Evolutionary conservation across 2,888 invertebrate species (phyloP).

Genomic region (Ypsolopha scabrella): DNA sequence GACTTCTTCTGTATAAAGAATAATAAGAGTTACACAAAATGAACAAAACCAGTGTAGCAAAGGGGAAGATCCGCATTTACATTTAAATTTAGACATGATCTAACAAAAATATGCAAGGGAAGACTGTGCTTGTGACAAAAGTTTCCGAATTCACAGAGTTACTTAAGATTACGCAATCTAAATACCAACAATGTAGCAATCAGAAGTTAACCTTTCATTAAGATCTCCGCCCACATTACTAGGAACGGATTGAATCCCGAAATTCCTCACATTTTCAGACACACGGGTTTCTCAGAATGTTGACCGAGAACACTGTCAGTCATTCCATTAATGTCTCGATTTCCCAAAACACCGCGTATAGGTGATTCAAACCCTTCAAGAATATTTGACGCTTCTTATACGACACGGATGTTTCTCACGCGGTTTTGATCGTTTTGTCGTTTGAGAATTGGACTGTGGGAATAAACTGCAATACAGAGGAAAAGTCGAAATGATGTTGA

Average conservation of each 20-base stretch:
- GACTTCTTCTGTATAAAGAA: conserved; percentile 27
- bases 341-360: conserved; percentile 52
- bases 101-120: neutral
- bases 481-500: neutral
- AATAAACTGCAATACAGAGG: conserved; percentile 16
- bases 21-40: conserved; percentile 38
- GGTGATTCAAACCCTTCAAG: conserved; percentile 27
- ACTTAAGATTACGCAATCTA: neutral
- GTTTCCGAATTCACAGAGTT: neutral
- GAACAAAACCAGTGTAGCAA: conserved; percentile 19
- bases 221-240: conserved; percentile 17
- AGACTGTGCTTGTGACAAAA: neutral
- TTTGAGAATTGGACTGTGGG: conserved; percentile 30
- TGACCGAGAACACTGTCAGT: conserved; percentile 53
- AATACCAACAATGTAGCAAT: neutral
- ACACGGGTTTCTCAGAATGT: conserved; percentile 43
- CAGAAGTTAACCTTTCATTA: neutral
- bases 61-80: conserved; percentile 3
- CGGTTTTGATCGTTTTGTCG: conserved; percentile 24
- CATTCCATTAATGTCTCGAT: conserved; percentile 59
- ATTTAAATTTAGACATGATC: conserved; percentile 1
- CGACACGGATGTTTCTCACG: conserved; percentile 38
- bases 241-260: conserved; percentile 25
- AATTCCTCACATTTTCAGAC: conserved; percentile 43
- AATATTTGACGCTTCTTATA: conserved; percentile 55